These are phyloP conservation scores for Myotis pilosus DNA, from an alignment of 2,797 vertebrate species.

Conservation along the genomic window DNA sequence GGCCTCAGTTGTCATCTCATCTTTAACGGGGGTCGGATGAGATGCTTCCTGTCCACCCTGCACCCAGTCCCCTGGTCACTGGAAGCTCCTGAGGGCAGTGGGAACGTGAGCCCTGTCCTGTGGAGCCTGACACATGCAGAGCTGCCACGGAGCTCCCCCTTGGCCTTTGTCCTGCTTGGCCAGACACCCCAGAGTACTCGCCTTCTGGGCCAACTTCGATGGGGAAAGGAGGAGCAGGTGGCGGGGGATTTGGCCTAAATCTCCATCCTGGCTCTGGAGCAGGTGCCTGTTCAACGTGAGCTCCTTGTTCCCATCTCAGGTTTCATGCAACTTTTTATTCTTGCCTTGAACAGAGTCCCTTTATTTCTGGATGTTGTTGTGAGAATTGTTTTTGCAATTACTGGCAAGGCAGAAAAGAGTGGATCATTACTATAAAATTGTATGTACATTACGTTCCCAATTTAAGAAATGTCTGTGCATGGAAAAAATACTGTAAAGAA, in stretches of 20 bases:
- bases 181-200: too few relatives aligned
- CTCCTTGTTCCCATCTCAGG: neutral
- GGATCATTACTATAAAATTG: neutral
- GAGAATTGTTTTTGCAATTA: neutral
- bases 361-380: slow-evolving; percentile 14
- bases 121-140: neutral
- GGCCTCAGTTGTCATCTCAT: neutral
- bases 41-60: neutral
- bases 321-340: neutral
- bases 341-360: slow-evolving; percentile 29
- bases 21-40: neutral
- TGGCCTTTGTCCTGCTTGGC: neutral
- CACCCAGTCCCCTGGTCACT: neutral
- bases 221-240: neutral
- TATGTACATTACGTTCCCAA: neutral
- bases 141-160: neutral
- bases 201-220: neutral
- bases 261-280: neutral
- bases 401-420: neutral
- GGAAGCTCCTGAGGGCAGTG: neutral
- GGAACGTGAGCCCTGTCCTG: neutral
- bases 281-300: neutral
- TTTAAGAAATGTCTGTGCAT: neutral
- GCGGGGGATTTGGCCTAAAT: neutral
- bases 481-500: neutral